A percentile compares a stretch with the other conserved stretches of the same genome.
phyloP scores from a whole-genome alignment of 2,113 vertebrate species.

The Cromileptes altivelis region DNA sequence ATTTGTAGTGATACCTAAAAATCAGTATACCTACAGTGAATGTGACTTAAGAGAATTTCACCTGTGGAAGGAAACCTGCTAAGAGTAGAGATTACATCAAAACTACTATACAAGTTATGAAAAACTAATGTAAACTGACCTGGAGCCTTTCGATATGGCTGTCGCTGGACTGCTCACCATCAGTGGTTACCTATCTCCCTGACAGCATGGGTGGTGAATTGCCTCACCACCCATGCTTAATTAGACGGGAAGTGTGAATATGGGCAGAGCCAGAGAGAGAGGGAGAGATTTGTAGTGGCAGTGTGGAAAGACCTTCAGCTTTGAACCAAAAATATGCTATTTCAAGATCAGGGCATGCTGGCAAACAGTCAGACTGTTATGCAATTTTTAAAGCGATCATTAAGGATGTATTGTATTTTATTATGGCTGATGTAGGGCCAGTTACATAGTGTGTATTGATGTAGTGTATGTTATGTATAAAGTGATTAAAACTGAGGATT shows the following conservation, averaged over 20 bases:
- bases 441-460: not conserved
- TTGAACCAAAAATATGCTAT: not conserved
- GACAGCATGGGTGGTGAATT: conserved; percentile 15
- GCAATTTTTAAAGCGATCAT: not conserved
- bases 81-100: not conserved
- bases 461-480: not conserved
- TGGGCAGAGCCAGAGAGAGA: conserved; percentile 16
- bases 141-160: not conserved
- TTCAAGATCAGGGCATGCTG: not conserved
- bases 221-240: conserved; percentile 6
- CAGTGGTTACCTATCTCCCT: conserved; percentile 3
- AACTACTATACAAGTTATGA: not conserved
- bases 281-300: not conserved
- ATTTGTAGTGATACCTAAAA: conserved; percentile 1
- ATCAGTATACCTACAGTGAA: conserved; percentile 5
- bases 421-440: not conserved
- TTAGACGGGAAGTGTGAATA: conserved; percentile 49
- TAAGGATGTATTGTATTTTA: not conserved
- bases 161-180: conserved; percentile 11
- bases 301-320: not conserved
- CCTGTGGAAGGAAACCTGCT: not conserved
- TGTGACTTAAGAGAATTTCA: conserved; percentile 14
- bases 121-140: not conserved
- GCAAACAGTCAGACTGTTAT: not conserved
- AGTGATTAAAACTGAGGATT: not conserved